Base-by-base conservation (phyloP, 2,113 vertebrate species). In the Cebidichthys violaceus region DNA sequence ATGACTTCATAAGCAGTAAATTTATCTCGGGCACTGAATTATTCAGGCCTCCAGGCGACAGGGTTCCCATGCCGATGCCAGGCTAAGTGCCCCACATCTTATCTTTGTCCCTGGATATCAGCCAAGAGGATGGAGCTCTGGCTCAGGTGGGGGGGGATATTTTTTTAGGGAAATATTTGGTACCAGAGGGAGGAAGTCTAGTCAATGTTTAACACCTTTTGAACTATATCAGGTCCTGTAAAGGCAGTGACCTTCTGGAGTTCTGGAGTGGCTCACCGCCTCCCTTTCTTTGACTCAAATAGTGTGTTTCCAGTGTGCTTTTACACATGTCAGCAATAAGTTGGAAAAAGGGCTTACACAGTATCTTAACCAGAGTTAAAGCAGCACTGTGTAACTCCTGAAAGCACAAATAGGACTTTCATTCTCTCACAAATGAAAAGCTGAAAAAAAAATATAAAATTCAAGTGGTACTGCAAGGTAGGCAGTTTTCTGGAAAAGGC, bases 21-120 rank as follows among this genome's bases (percentile, higher is more conserved):
- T 86, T 83, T 91, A 90, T 92, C 89, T 83, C 73, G 8, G 86
- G 52, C 29, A 0, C 69, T 90, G 87, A 91, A 93, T 91, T 89
- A 89, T 90, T 90, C 84, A 89, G 82, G 87, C 84, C 80, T 82
- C 52, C 27, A 18, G 84, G 87, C 78, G 71, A 87, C 84, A 81
- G 55, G 39, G 57, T 73, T 87, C 86, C 82, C 87, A 82, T 73
- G 85, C 69, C 45, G 52, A 75, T 77, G 79, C 79, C 72, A 37
- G 62, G 79, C 83, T 84, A 79, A 88, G 73, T 85, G 87, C 74
- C 81, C 80, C 37, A 68, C 89, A 61, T 90, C 85, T 86, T 87
- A 89, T 92, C 82, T 88, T 27, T 54, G 77, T 79, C 65, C 31
- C 65, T 81, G 83, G 83, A 77, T 41, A 20, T 64, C 77, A 37